Evolutionary conservation across 1,140 invertebrate species (phyloP).

Genomic region (Macrosteles quadrilineatus): DNA sequence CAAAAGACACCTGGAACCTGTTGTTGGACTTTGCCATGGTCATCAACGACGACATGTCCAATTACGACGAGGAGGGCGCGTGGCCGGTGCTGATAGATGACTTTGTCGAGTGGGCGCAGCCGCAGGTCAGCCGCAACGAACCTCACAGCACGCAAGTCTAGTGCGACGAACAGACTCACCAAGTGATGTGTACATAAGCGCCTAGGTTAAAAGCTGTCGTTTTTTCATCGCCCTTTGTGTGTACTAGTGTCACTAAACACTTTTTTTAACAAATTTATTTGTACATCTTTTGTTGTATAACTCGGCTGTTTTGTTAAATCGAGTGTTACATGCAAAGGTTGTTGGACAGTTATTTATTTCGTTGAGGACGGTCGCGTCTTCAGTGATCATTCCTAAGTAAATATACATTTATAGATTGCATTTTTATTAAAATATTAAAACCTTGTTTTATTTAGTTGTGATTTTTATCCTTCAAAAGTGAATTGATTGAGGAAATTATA

Average conservation of each 20-base stretch:
- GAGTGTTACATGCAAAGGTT: slow-evolving; percentile 16
- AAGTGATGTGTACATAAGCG: not conserved
- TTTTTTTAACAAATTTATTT: slow-evolving; percentile 2
- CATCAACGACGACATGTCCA: slow-evolving; percentile 94
- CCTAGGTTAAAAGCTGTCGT: not conserved
- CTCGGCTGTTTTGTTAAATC: not conserved
- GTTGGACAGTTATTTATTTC: slow-evolving; percentile 11
- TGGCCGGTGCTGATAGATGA: slow-evolving; percentile 99
- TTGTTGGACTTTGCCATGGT: slow-evolving; percentile 94
- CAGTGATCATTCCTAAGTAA: slow-evolving; percentile 16
- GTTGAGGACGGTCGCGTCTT: not conserved
- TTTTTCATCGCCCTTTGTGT: not conserved
- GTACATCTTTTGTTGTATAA: not conserved
- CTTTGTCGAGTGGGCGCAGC: slow-evolving; percentile 93
- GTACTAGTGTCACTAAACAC: slow-evolving; percentile 3
- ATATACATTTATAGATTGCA: slow-evolving; percentile 10
- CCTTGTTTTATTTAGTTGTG: slow-evolving; percentile 1
- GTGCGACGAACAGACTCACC: not conserved
- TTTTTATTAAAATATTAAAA: slow-evolving; percentile 4
- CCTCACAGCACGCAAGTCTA: slow-evolving; percentile 32
- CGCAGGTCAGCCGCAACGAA: slow-evolving; percentile 41
- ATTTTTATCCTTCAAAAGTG: not conserved
- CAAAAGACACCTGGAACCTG: slow-evolving; percentile 98
- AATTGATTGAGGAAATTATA: too few species aligned
- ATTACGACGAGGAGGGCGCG: slow-evolving; percentile 98